These are phyloP conservation scores for Hippopotamus amphibius DNA, from an alignment of 2,113 vertebrate species.

Conservation along the genomic window DNA sequence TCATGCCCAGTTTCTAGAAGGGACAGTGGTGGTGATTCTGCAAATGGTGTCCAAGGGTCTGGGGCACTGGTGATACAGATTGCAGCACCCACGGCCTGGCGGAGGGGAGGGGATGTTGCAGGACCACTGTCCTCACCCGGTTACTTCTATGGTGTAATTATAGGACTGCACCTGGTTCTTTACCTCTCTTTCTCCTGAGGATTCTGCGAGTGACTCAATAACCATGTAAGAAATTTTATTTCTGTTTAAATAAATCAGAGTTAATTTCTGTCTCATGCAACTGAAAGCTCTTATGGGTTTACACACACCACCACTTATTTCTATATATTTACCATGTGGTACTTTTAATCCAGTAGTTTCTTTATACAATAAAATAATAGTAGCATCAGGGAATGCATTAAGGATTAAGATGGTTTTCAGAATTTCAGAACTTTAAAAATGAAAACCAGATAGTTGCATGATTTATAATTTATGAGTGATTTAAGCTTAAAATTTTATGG, in stretches of 20 bases:
- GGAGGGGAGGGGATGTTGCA: not conserved
- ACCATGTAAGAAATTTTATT: not conserved
- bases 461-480: constrained; percentile 47
- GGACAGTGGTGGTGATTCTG: not conserved
- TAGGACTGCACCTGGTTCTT: not conserved
- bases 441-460: constrained; percentile 37
- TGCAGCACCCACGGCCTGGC: fast-evolving
- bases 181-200: not conserved
- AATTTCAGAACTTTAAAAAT: constrained; percentile 36
- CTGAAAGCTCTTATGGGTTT: not conserved
- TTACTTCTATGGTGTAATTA: not conserved
- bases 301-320: not conserved
- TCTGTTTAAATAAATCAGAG: constrained; percentile 33
- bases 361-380: not conserved
- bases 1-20: not conserved
- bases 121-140: no score
- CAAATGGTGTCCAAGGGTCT: not conserved
- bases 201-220: not conserved
- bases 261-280: not conserved
- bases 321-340: not conserved
- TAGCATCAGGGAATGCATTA: not conserved
- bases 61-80: not conserved
- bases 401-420: constrained; percentile 5
- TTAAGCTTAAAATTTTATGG: constrained; percentile 59
- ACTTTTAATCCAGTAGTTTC: not conserved